These are phyloP conservation scores for Muscicapa comitata DNA, from an alignment of 2,797 vertebrate genomes.

Conservation along the genomic window DNA sequence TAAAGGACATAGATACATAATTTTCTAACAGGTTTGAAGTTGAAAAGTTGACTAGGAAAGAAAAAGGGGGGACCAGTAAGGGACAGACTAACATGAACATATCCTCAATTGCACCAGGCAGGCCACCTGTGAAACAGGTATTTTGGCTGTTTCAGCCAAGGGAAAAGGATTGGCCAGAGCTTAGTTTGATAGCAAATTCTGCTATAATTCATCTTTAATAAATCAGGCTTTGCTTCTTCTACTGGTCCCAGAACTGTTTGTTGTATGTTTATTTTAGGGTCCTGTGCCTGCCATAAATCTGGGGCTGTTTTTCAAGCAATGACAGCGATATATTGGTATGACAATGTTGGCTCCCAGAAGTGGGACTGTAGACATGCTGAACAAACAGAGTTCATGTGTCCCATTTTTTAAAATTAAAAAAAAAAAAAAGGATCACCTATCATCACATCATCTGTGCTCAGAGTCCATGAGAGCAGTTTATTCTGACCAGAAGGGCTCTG, in stretches of 20 bases:
- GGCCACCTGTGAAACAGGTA: not conserved
- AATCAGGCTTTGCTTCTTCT: not conserved
- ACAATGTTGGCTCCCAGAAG: not conserved
- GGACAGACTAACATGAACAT: not conserved
- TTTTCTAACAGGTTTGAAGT: not conserved
- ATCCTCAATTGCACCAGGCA: not conserved
- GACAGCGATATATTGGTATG: not conserved
- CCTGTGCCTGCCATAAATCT: constrained; percentile 26
- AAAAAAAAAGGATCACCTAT: not conserved
- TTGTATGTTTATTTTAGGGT: constrained; percentile 25
- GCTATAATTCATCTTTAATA: not conserved
- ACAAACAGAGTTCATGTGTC: not conserved
- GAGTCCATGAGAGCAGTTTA: not conserved
- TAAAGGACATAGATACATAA: not conserved
- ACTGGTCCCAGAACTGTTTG: not conserved
- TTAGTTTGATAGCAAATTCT: constrained; percentile 20
- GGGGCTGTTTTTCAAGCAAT: not conserved
- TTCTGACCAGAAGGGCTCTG: not conserved
- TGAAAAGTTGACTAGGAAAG: not conserved
- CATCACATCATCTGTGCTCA: not conserved
- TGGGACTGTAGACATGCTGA: not conserved
- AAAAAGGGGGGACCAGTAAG: not conserved
- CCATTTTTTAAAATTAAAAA: not conserved
- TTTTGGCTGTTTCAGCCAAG: not conserved
- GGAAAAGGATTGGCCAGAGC: not conserved